Conservation (phyloP, 2,797 vertebrate genomes). For the Pristis pectinata region DNA sequence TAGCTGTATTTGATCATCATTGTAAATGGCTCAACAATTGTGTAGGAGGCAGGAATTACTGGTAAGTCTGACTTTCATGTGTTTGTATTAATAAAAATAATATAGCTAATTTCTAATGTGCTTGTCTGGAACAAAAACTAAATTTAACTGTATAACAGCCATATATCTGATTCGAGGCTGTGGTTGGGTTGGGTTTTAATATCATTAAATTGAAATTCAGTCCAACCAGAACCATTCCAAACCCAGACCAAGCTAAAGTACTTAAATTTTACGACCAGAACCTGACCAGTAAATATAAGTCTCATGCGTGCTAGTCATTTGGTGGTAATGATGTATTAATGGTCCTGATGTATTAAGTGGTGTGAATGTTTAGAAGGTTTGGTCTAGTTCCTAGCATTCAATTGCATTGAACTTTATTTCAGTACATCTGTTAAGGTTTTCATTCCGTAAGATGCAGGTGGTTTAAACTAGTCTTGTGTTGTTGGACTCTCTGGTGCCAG, state of each 20-base stretch:
- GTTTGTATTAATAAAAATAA: not conserved
- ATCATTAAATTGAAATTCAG: too few species aligned
- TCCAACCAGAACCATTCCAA: too few species aligned
- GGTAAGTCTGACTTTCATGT: conserved; percentile 58
- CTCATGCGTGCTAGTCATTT: too few species aligned
- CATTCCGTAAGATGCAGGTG: not conserved
- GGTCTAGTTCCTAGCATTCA: not conserved
- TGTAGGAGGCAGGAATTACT: conserved; percentile 91
- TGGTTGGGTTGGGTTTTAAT: too few species aligned
- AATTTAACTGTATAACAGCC: not conserved
- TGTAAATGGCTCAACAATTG: conserved; percentile 99
- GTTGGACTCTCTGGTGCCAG: not conserved
- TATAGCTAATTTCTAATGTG: too few species aligned
- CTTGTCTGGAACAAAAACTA: not conserved
- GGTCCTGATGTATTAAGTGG: too few species aligned
- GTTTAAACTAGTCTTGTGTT: not conserved
- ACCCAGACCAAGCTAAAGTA: too few species aligned
- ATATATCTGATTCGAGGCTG: not conserved
- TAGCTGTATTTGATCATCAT: conserved; percentile 92
- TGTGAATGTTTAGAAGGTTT: too few species aligned
- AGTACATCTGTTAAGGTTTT: not conserved
- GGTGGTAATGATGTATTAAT: too few species aligned
- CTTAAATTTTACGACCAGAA: too few species aligned
- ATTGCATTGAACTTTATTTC: not conserved
- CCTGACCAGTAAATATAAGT: too few species aligned